phyloP scores from a whole-genome alignment of 2,797 vertebrate species.

The Protonibea diacanthus region DNA sequence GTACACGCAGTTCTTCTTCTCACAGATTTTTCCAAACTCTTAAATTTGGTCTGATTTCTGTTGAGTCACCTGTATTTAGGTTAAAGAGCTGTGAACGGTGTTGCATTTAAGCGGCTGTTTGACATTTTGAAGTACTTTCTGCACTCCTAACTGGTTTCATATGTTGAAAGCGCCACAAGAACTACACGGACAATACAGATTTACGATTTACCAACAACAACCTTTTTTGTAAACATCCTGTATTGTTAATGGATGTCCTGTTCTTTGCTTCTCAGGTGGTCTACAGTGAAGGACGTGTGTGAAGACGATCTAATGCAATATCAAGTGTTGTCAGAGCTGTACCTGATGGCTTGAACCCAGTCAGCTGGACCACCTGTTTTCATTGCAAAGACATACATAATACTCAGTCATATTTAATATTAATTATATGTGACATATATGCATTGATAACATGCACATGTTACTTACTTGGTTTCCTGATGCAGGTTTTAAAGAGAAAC shows the following conservation, averaged over 20 bases:
- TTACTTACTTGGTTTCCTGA: constrained; percentile 81
- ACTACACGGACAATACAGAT: background rate
- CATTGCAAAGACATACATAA: constrained; percentile 21
- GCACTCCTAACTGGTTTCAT: too few species aligned
- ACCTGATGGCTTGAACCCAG: constrained; percentile 88
- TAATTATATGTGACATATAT: background rate
- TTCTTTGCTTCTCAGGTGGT: background rate
- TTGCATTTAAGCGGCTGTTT: too few species aligned
- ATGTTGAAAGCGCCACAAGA: too few species aligned
- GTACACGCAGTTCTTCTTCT: too few species aligned
- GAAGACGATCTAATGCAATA: background rate
- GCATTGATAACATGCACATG: background rate
- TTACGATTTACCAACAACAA: background rate
- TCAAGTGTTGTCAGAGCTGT: constrained; percentile 23
- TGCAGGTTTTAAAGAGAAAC: constrained; percentile 79
- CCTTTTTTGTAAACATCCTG: background rate
- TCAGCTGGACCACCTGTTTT: constrained; percentile 85
- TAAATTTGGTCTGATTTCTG: too few species aligned
- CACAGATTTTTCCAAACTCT: too few species aligned
- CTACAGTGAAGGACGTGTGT: background rate
- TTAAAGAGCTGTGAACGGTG: too few species aligned
- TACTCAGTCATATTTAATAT: background rate
- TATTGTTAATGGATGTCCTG: background rate
- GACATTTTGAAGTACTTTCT: too few species aligned
- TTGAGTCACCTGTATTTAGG: too few species aligned